Base-by-base conservation (phyloP, 1,140 invertebrate genomes). In the Vanessa atalanta region DNA sequence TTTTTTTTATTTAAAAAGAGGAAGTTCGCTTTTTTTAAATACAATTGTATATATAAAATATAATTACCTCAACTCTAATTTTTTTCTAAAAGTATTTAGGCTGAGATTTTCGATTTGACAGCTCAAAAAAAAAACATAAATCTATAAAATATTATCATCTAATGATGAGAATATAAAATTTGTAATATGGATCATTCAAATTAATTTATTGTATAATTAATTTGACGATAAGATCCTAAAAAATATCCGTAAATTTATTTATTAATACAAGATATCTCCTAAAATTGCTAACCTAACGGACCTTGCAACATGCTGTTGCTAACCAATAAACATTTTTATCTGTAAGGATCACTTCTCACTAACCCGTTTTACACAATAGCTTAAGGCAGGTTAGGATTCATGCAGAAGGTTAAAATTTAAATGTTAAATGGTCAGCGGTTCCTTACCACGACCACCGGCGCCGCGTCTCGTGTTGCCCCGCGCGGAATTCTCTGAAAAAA, bases 391-490 rank as follows among this genome's bases (percentile, higher is more conserved):
- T 68, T 68, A 68, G 66, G 66, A 68, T 50, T 50, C 69, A 71
- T 71, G 31, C 61, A 71, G 31, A 53, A 51, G 47, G 48, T 23
- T 64, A 63, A 43, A 68, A 57, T 57, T 51, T 68, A 47, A 73
- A 73, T 68, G 66, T 68, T 55, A 65, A 75, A 50, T 65, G 51
- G 23, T 70, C 53, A 50, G 47, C 50, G 47, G 65, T 74, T 50
- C 9, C 11, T 65, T 11, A 72, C 65, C 73, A 63, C 79, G 87
- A 85, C 88, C 88, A 89, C 86, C 86, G 65, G 70, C 61, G 73
- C 67, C 57, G 79, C 83, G 47, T 83, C 82, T 89, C 88, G 77
- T 78, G 72, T 89, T 88, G 85, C 87, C 75, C 55, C 65, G 67
- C 20, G 75, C 72, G 76, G 72, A 65, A 71, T 89, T 88, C 86